A percentile compares a stretch with the other conserved stretches of the same genome.
phyloP scores from a whole-genome alignment of 2,888 invertebrate genomes.

The Macrosiphum euphorbiae region DNA sequence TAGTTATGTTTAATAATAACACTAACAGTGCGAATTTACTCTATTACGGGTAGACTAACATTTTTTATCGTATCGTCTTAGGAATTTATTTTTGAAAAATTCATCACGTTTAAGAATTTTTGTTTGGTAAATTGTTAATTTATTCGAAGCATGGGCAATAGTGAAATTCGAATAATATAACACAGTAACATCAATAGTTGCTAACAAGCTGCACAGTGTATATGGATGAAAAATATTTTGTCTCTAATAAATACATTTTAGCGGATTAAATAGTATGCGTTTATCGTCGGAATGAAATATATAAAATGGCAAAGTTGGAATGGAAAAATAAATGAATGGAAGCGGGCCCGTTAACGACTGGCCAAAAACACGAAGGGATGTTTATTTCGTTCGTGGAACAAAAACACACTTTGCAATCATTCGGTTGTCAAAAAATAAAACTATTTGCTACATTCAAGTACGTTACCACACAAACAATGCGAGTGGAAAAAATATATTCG shows the following conservation, averaged over 20 bases:
- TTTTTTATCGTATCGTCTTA: background rate
- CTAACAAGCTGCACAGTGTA: background rate
- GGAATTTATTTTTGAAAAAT: background rate
- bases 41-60: background rate
- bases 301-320: background rate
- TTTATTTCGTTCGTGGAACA: conserved; percentile 1
- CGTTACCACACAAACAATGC: background rate
- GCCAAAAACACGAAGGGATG: background rate
- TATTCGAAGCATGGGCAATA: background rate
- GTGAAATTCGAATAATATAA: background rate
- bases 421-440: conserved; percentile 15
- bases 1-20: too few relatives aligned
- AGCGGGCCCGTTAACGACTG: background rate
- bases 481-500: background rate
- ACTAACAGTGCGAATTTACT: background rate
- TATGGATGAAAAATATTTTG: background rate
- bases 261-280: background rate
- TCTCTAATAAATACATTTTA: background rate
- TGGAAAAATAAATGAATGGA: background rate
- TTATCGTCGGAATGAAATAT: background rate
- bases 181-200: background rate
- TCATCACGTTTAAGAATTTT: background rate
- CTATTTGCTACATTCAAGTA: background rate
- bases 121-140: background rate
- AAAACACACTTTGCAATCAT: background rate